Evolutionary conservation across 1,140 invertebrate genomes (phyloP), one percentile per base, ranked within the genome.

Genomic region (Polyergus mexicanus): DNA sequence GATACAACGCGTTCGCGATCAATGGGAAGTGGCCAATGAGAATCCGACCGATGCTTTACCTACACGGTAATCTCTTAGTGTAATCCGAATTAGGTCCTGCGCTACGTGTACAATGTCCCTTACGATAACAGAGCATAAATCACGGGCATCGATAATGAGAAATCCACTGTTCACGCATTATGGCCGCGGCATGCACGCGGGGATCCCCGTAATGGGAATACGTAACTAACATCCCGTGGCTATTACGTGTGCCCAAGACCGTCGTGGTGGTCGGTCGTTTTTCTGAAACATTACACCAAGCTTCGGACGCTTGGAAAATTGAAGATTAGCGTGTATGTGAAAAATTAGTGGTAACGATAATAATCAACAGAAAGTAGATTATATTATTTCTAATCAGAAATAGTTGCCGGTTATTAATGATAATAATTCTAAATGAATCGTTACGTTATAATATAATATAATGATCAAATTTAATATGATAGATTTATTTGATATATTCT

Each of bases 111-210:
- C 88, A 90, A 88, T 87, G 87, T 92, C 88, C 91, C 87, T 93
- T 91, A 91, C 90, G 92, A 93, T 93, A 93, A 91, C 90, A 85
- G 90, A 80, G 78, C 90, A 92, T 93, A 93, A 92, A 93, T 93
- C 90, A 90, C 92, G 91, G 90, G 92, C 88, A 89, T 90, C 88
- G 91, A 93, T 92, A 92, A 92, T 91, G 86, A 87, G 66, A 88
- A 87, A 86, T 87, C 83, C 88, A 86, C 63, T 80, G 85, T 56
- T 80, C 87, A 77, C 68, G 66, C 85, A 88, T 86, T 85, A 80
- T 81, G 54, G 54, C 71, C 28, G 32, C 41, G 35, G 81, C 44
- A 65, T 74, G 66, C 44, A 58, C 68, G 54, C 76, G 28, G 28
- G 75, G 44, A 44, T 35, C 25, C 60, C 80, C 41, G 32, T 69